A percentile compares a stretch with the other conserved stretches of the same genome.
Evolutionary conservation across 2,888 invertebrate species (phyloP).

Genomic region (Drosophila anomalata): DNA sequence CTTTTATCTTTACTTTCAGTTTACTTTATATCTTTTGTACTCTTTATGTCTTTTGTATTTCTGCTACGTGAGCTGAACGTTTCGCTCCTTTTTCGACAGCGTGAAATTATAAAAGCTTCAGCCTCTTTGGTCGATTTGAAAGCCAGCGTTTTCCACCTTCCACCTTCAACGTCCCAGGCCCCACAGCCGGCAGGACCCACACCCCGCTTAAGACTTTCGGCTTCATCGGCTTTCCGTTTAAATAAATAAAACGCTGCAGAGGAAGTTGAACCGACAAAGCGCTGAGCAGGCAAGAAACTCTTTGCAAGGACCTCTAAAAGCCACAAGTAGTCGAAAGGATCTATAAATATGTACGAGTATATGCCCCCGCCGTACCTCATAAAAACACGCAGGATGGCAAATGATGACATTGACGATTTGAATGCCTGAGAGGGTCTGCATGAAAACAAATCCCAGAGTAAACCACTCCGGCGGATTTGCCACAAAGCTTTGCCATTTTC

Average conservation of each 20-base stretch:
- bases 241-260: slow-evolving; percentile 67
- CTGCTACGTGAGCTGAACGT: slow-evolving; percentile 51
- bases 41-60: slow-evolving; percentile 57
- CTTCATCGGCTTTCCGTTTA: slow-evolving; percentile 75
- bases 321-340: slow-evolving; percentile 34
- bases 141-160: slow-evolving; percentile 52
- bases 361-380: slow-evolving; percentile 6
- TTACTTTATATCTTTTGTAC: slow-evolving; percentile 67
- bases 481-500: not conserved
- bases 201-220: slow-evolving; percentile 72
- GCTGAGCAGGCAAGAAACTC: slow-evolving; percentile 46
- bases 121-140: slow-evolving; percentile 50
- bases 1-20: slow-evolving; percentile 74
- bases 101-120: slow-evolving; percentile 65
- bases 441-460: slow-evolving; percentile 17
- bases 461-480: slow-evolving; percentile 7
- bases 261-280: slow-evolving; percentile 37
- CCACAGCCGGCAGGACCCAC: not conserved
- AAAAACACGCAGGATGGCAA: slow-evolving; percentile 40
- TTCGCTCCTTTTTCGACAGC: slow-evolving; percentile 21
- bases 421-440: slow-evolving; percentile 18
- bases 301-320: slow-evolving; percentile 29
- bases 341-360: slow-evolving; percentile 6
- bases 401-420: slow-evolving; percentile 66
- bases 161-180: not conserved